phyloP scores from a whole-genome alignment of 2,888 invertebrate genomes.

The Itoplectis maculator region DNA sequence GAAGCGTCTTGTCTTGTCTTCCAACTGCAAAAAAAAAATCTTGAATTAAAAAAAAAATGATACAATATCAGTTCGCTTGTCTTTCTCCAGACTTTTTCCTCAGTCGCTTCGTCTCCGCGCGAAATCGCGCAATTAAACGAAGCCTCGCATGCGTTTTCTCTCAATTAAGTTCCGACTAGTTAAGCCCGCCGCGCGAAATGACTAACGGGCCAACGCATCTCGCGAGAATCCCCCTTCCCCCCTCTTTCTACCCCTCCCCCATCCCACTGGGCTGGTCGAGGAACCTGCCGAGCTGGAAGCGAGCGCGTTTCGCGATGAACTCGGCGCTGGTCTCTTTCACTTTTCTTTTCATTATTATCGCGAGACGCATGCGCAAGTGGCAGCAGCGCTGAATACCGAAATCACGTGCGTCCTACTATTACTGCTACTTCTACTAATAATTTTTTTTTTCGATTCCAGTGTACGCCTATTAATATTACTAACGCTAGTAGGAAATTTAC shows the following conservation, averaged over 20 bases:
- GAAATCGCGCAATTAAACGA: constrained; percentile 55
- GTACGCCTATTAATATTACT: too few species aligned
- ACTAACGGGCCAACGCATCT: background rate
- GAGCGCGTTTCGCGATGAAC: constrained; percentile 4
- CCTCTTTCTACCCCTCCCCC: too few species aligned
- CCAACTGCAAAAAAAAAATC: background rate
- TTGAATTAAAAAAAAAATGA: background rate
- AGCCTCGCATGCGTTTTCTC: constrained; percentile 60
- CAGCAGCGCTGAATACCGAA: background rate
- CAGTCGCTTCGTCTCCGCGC: constrained; percentile 41
- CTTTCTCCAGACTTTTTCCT: constrained; percentile 43
- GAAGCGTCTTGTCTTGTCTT: background rate
- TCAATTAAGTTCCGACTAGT: constrained; percentile 63
- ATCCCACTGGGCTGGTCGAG: background rate
- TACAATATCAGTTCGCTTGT: too few species aligned
- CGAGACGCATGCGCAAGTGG: background rate
- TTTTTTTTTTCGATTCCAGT: too few species aligned
- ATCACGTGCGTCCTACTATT: constrained; percentile 19
- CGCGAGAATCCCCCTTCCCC: background rate
- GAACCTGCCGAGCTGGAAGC: constrained; percentile 19
- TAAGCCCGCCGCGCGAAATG: constrained; percentile 32
- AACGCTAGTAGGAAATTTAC: too few species aligned
- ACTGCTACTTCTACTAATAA: too few species aligned
- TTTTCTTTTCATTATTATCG: constrained; percentile 56
- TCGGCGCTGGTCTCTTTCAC: constrained; percentile 41